Evolutionary conservation across 53 echinoderm and acorn worm species (phyloP), one percentile per base, ranked within the genome.

Genomic region (Paelopatides confundens): DNA sequence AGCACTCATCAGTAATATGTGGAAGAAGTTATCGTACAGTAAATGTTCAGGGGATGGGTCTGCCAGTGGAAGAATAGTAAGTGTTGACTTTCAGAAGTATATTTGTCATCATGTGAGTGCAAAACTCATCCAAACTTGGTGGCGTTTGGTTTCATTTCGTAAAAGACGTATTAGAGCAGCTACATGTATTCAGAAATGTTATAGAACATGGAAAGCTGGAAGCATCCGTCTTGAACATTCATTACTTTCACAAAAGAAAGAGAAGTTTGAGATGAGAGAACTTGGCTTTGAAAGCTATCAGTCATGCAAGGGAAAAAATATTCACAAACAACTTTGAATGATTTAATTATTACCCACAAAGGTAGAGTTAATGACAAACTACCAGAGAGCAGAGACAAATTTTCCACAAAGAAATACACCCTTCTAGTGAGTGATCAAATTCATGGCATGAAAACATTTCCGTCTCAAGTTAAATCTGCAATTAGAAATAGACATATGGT

Each of bases 391-490:
- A 36, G 36, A 40, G 18, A 39, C 26, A 71, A 71, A n/a, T 71
- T 39, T 4, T 71, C 43, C 1, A 36, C 74, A 8, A 71, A 71
- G 26, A 71, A 71, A 21, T 71, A 71, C 18, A 37, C 74, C 2
- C 2, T 71, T 1, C 35, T 71, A 2, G 74, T 39, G 35, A 37
- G 31, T 66, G 66, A 30, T 2, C 23, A 66, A 4, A 30, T 66
- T 2, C 29, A 2, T 6, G 11, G 66, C 6, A 28, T 66, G 66
- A 66, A 66, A 30, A 4, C 6, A 5, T 12, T 40, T 2, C 74
- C 74, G 1, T 15, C 74, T 39, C 74, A 71, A 26, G 37, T 71
- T 2, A 71, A 71, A 71, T 26, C 4, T 39, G 74, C 74, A 71
- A 5, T 71, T 35, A 1, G 47, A 46, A 18, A 8, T 35, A 28